These are phyloP conservation scores for Thermophis baileyi DNA, from an alignment of 2,113 vertebrate species.

Conservation along the genomic window DNA sequence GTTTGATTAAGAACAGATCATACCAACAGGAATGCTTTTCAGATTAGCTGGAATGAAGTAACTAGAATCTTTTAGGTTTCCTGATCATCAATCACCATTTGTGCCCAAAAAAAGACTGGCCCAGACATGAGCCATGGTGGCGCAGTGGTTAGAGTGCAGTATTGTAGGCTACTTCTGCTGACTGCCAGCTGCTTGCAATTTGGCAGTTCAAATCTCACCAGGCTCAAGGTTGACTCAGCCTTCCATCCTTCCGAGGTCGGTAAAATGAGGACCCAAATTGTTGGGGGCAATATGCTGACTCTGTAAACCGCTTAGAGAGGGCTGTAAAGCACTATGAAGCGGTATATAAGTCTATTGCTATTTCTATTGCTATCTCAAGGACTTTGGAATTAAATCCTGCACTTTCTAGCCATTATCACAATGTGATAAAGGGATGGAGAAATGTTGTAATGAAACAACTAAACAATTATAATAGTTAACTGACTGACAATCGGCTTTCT, in stretches of 20 bases:
- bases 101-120: neutral
- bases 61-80: neutral
- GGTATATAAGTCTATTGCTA: no score
- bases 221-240: no score
- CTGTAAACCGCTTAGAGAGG: no score
- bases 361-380: neutral
- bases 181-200: no score
- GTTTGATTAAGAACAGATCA: neutral
- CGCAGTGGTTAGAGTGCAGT: no score
- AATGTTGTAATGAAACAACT: neutral
- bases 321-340: no score
- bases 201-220: no score
- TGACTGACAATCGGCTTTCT: neutral
- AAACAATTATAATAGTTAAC: neutral
- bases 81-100: neutral
- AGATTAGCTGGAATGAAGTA: neutral
- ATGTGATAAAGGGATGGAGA: neutral
- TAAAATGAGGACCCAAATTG: no score
- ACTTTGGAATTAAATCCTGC: conserved; percentile 3
- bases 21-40: neutral
- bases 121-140: fast-evolving
- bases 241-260: no score
- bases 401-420: neutral
- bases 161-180: no score
- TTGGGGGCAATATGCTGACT: no score